Conservation (phyloP, 2,113 vertebrate species). For the Oreochromis spilurus region DNA sequence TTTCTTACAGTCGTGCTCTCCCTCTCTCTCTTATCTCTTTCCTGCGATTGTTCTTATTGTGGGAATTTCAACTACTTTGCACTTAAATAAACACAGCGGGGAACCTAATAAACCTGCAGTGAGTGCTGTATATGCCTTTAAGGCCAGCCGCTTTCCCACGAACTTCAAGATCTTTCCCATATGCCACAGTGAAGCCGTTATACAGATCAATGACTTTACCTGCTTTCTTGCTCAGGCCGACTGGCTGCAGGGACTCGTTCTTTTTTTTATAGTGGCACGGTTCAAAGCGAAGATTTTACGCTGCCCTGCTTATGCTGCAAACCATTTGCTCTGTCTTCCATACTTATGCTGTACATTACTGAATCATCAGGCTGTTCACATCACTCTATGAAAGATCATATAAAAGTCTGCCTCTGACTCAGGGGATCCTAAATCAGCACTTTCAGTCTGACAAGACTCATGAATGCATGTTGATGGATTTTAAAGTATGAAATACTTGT, state of each 20-base stretch:
- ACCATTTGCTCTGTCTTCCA: not conserved
- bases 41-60: constrained; percentile 44
- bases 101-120: constrained; percentile 13
- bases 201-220: constrained; percentile 47
- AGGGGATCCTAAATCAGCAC: not conserved
- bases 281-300: constrained; percentile 28
- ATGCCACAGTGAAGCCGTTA: constrained; percentile 34
- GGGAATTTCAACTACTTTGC: constrained; percentile 13
- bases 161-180: constrained; percentile 42
- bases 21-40: not conserved
- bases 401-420: not conserved
- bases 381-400: not conserved
- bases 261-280: constrained; percentile 7
- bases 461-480: not conserved
- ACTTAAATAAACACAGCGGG: constrained; percentile 39
- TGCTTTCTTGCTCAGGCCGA: constrained; percentile 2
- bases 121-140: not conserved
- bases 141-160: constrained; percentile 25
- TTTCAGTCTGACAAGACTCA: not conserved
- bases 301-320: not conserved
- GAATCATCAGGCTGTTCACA: not conserved
- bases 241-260: constrained; percentile 3
- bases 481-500: not conserved
- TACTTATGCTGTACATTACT: not conserved
- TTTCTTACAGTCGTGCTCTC: not conserved